Percentiles rank a stretch among this genome's conserved stretches.
These are phyloP conservation scores for Thalassarche chlororhynchos DNA, from an alignment of 2,113 vertebrate species.

Conservation along the genomic window DNA sequence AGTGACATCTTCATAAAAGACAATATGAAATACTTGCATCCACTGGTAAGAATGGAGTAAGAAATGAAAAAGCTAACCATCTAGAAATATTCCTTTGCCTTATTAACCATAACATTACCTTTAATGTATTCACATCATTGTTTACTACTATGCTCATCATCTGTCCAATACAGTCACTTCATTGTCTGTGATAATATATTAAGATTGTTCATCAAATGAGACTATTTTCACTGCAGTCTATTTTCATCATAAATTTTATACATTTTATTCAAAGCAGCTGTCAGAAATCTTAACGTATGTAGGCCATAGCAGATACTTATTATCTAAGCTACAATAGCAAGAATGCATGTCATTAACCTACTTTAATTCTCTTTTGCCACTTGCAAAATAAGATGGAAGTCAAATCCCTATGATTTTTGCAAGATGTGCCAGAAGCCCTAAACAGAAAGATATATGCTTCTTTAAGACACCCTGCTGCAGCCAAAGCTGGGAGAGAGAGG, in stretches of 20 bases:
- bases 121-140: background rate
- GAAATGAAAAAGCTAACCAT: background rate
- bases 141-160: background rate
- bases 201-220: background rate
- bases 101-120: background rate
- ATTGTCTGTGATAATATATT: background rate
- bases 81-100: background rate
- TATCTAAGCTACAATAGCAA: background rate
- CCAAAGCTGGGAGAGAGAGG: background rate
- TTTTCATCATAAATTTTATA: background rate
- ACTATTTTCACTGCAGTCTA: background rate
- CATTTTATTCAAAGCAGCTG: background rate
- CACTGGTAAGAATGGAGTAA: background rate
- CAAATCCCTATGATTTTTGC: background rate
- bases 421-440: background rate
- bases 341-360: constrained; percentile 1
- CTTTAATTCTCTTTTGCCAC: background rate
- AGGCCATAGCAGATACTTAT: background rate
- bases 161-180: background rate
- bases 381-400: background rate
- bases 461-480: background rate
- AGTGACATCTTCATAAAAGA: background rate
- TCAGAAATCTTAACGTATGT: background rate
- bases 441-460: background rate
- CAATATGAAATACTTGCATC: background rate